phyloP scores from a whole-genome alignment of 2,797 vertebrate species.

The Eulemur rubriventer region DNA sequence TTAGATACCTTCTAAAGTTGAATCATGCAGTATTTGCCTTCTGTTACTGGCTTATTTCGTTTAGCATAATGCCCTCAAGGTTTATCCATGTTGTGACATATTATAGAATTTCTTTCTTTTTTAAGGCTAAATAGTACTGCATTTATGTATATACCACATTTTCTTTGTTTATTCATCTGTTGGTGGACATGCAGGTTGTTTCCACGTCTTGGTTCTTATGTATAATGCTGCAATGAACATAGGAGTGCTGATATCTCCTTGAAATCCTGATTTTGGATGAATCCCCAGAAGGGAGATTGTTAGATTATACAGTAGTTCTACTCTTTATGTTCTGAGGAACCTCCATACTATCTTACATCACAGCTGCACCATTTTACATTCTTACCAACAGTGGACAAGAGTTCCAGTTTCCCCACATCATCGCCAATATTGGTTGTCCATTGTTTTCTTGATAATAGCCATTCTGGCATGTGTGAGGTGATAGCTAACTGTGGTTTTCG shows the following conservation, averaged over 20 bases:
- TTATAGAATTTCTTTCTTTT: background rate
- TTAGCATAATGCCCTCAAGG: background rate
- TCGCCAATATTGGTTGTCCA: background rate
- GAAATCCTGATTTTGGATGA: background rate
- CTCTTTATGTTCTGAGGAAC: background rate
- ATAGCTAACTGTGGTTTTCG: background rate
- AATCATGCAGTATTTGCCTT: background rate
- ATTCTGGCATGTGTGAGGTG: background rate
- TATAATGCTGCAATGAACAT: background rate
- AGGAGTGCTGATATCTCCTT: background rate
- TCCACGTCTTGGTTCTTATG: background rate
- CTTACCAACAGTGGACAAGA: background rate
- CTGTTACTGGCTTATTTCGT: background rate
- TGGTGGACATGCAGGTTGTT: background rate
- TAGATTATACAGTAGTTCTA: background rate
- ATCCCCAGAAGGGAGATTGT: background rate
- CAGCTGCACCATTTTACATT: background rate
- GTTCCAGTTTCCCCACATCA: background rate
- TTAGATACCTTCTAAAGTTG: background rate
- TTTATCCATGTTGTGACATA: background rate
- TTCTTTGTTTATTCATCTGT: background rate
- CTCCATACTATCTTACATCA: background rate
- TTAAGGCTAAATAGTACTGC: background rate
- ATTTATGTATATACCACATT: background rate
- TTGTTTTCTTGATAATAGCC: background rate